Evolutionary conservation across 2,113 vertebrate species (phyloP).

Genomic region (Abramis brama): DNA sequence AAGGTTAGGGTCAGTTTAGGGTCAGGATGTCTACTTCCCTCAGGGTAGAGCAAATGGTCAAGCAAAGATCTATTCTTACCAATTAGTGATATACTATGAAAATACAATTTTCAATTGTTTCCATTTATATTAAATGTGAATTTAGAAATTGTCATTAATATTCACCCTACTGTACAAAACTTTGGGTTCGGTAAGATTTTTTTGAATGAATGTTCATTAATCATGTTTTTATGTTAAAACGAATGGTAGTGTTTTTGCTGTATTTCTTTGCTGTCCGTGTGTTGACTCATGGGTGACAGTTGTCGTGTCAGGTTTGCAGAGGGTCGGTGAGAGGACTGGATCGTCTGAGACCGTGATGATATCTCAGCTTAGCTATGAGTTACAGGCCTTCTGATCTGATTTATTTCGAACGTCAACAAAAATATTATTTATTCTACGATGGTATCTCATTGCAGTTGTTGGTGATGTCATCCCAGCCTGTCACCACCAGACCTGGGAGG

Average conservation of each 20-base stretch:
- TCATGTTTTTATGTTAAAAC: background rate
- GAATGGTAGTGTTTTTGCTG: background rate
- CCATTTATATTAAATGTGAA: background rate
- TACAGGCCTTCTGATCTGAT: slow-evolving; percentile 56
- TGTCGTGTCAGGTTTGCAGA: slow-evolving; percentile 11
- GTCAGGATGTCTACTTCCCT: slow-evolving; percentile 65
- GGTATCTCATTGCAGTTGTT: slow-evolving; percentile 67
- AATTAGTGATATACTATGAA: slow-evolving; percentile 51
- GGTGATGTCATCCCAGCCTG: slow-evolving; percentile 69
- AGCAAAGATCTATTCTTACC: slow-evolving; percentile 30
- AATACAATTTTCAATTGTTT: background rate
- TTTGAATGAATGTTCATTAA: background rate
- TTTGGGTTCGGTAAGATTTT: background rate
- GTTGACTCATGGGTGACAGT: slow-evolving; percentile 24
- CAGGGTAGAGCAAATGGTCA: slow-evolving; percentile 64
- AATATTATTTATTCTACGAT: slow-evolving; percentile 67
- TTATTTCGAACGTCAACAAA: slow-evolving; percentile 64
- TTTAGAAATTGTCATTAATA: background rate
- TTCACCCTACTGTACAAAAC: background rate
- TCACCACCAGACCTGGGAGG: slow-evolving; percentile 58
- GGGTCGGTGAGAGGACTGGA: background rate
- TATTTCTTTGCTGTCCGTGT: background rate
- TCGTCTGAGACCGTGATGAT: slow-evolving; percentile 28
- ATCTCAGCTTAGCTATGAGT: slow-evolving; percentile 45
- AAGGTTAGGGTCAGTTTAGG: slow-evolving; percentile 70